Conservation (phyloP, 2,113 vertebrate genomes). For the Physeter macrocephalus region DNA sequence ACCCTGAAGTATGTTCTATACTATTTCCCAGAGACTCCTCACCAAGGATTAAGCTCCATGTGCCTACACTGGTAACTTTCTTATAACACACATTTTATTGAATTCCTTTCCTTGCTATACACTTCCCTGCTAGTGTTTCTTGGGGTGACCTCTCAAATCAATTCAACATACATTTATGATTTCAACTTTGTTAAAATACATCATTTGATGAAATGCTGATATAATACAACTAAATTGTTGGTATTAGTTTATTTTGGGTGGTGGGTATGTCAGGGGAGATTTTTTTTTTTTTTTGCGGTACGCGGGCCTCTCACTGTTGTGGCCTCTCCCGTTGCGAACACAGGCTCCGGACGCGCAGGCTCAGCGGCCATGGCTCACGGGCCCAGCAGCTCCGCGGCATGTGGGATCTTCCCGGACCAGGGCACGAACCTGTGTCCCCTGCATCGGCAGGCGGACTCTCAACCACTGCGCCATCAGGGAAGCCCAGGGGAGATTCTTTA, state of each 20-base stretch:
- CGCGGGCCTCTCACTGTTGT: no score
- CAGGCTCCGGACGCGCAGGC: no score
- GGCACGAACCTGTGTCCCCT: no score
- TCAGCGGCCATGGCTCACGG: no score
- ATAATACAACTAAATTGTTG: neutral
- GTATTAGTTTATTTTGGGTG: neutral
- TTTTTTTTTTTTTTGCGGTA: no score
- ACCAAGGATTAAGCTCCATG: neutral
- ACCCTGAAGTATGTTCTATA: neutral
- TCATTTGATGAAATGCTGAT: neutral
- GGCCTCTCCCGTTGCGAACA: no score
- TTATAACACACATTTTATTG: neutral
- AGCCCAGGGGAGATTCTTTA: neutral
- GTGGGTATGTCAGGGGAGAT: neutral
- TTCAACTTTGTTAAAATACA: neutral
- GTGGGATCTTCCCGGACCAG: no score
- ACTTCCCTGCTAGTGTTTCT: neutral
- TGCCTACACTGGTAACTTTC: neutral
- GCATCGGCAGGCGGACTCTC: no score
- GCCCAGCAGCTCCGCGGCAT: no score
- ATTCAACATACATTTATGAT: neutral
- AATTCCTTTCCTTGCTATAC: neutral
- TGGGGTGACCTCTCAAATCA: neutral
- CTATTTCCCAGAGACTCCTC: neutral
- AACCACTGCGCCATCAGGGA: no score